A percentile compares a stretch with the other conserved stretches of the same genome.
Evolutionary conservation across 2,113 vertebrate species (phyloP).

Genomic region (Syngnathus scovelli): DNA sequence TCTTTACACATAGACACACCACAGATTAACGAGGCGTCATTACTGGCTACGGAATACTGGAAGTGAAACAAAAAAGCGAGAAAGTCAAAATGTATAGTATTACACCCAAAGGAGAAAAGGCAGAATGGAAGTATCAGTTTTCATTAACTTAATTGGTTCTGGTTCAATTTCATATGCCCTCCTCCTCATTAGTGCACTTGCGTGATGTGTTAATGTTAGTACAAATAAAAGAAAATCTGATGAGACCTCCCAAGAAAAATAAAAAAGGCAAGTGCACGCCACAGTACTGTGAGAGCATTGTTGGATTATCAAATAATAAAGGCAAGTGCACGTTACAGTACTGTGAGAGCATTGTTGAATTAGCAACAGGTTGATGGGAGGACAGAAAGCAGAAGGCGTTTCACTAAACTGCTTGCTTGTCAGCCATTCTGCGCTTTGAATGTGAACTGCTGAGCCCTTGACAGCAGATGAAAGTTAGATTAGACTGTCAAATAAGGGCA

Average conservation of each 20-base stretch:
- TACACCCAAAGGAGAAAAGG: slow-evolving; percentile 22
- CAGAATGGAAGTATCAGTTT: slow-evolving; percentile 19
- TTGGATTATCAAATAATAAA: slow-evolving; percentile 39
- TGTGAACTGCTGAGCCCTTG: slow-evolving; percentile 31
- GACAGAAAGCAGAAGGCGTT: slow-evolving; percentile 40
- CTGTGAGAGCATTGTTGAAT: slow-evolving; percentile 39
- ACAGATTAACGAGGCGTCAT: slow-evolving; percentile 62
- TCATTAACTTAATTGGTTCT: slow-evolving; percentile 31
- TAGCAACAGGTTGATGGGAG: slow-evolving; percentile 47
- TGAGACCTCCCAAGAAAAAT: slow-evolving; percentile 18
- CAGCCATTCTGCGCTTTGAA: slow-evolving; percentile 37
- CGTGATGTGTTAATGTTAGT: slow-evolving; percentile 40
- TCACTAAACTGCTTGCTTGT: slow-evolving; percentile 46
- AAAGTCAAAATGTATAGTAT: slow-evolving; percentile 79
- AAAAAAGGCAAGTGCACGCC: slow-evolving; percentile 54
- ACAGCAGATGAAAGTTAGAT: slow-evolving; percentile 36
- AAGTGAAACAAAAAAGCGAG: slow-evolving; percentile 82
- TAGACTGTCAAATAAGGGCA: slow-evolving; percentile 30
- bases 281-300: slow-evolving; percentile 35
- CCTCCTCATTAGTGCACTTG: slow-evolving; percentile 38
- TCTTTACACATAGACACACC: slow-evolving; percentile 19
- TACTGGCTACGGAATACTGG: slow-evolving; percentile 67
- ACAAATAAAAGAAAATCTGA: slow-evolving; percentile 42
- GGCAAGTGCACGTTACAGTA: slow-evolving; percentile 51
- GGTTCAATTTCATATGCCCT: slow-evolving; percentile 37